A percentile compares a stretch with the other conserved stretches of the same genome.
Conservation (phyloP, 2,797 vertebrate species). For the Delichon dasypus region DNA sequence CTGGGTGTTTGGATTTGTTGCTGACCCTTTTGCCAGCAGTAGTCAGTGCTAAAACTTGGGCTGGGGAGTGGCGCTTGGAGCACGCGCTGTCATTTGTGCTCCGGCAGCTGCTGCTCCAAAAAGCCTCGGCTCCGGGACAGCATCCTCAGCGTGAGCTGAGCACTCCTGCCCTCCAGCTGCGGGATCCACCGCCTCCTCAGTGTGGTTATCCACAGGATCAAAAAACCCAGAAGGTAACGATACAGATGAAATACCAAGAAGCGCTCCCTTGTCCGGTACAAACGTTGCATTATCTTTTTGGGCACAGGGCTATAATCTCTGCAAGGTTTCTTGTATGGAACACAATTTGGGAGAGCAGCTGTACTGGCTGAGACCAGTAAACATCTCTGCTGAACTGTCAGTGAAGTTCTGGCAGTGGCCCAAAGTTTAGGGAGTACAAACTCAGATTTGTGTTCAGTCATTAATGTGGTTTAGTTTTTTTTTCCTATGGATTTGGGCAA, state of each 20-base stretch:
- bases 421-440: neutral
- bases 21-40: rapidly evolving
- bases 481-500: neutral
- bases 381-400: neutral
- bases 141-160: rapidly evolving
- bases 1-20: rapidly evolving
- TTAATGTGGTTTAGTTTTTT: rapidly evolving
- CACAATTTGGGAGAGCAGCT: neutral
- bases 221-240: neutral
- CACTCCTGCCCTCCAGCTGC: rapidly evolving
- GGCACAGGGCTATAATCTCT: neutral
- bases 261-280: neutral
- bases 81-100: rapidly evolving
- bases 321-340: neutral
- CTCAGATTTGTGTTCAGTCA: neutral
- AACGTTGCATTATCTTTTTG: slow-evolving; percentile 66
- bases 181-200: neutral
- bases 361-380: neutral
- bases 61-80: rapidly evolving
- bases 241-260: neutral
- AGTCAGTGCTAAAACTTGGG: rapidly evolving
- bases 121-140: rapidly evolving
- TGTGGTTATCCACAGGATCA: rapidly evolving
- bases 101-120: neutral
- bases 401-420: neutral